phyloP scores from a whole-genome alignment of 1,140 invertebrate species.

The Drosophila kikkawai region DNA sequence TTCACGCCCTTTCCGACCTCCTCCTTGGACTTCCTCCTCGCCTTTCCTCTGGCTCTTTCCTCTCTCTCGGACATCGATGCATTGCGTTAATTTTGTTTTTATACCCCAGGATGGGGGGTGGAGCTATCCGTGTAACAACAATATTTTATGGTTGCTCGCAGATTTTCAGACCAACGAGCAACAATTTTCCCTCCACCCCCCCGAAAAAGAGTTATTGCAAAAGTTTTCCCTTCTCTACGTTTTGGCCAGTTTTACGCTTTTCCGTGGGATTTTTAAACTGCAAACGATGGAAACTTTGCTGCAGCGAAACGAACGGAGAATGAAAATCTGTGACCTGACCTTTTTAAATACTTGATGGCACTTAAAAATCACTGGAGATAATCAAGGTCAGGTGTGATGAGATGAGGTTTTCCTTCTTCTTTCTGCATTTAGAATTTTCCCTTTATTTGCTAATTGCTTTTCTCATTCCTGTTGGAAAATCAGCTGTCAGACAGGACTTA shows the following conservation, averaged over 20 bases:
- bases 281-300: conserved; percentile 18
- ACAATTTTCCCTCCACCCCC: conserved; percentile 35
- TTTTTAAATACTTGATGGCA: conserved; percentile 57
- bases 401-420: conserved; percentile 10
- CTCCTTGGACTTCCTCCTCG: not conserved
- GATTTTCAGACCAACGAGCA: conserved; percentile 55
- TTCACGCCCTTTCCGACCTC: conserved; percentile 47
- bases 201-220: conserved; percentile 56
- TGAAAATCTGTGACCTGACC: conserved; percentile 29
- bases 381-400: conserved; percentile 32
- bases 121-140: conserved; percentile 34
- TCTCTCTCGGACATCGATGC: conserved; percentile 56
- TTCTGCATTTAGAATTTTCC: conserved; percentile 23
- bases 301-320: not conserved
- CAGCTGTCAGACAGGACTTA: conserved; percentile 24
- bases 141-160: conserved; percentile 62
- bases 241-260: conserved; percentile 28
- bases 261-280: conserved; percentile 32
- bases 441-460: conserved; percentile 49
- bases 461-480: conserved; percentile 21
- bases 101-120: conserved; percentile 15
- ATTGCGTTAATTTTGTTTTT: conserved; percentile 71
- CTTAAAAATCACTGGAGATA: conserved; percentile 28
- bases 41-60: not conserved
- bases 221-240: conserved; percentile 46